Evolutionary conservation across 1,140 invertebrate genomes (phyloP), one percentile per base, ranked within the genome.

Genomic region (Caenorhabditis brenneri): DNA sequence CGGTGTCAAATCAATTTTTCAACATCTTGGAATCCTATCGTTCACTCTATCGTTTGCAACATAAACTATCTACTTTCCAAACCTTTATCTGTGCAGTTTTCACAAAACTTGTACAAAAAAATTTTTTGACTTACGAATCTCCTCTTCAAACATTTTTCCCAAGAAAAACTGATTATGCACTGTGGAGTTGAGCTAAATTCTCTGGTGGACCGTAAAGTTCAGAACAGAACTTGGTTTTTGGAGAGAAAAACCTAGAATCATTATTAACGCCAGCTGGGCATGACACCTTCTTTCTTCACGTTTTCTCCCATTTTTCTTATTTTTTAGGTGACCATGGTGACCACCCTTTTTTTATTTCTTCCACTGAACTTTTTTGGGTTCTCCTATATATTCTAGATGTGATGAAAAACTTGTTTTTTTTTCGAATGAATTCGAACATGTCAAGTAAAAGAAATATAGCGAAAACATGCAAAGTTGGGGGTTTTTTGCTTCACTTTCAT

Each of bases 201-300:
- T 65, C 15, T 27, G 16, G 9, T 42, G 65, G n/a, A 74, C 65
- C 65, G 36, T 74, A 74, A 74, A 74, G 65, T 74, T 31, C 65
- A 74, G 10, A 65, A n/a, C 31, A 65, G 16, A 65, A 65, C 58
- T 33, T 36, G 58, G 31, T 36, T n/a, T n/a, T n/a, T 16, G 36
- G 46, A 74, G n/a, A 42, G 10, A 42, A 42, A 65, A 36, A 22
- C 9, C 15, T 31, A 5, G 19, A 12, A 46, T 74, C 16, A 74
- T 74, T 74, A 74, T 74, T 74, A 74, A 74, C 65, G 65, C 65
- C 65, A 74, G 65, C 65, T 74, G 65, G 36, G 36, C 65, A 74
- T 74, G 36, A 74, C 65, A 74, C 65, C 36, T 42, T n/a, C n/a
- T 51, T 51, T 51, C 22, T n/a, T 65, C 19, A 19, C 60, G 19